Evolutionary conservation across 1,140 invertebrate species (phyloP).

Genomic region (Colletes latitarsis): DNA sequence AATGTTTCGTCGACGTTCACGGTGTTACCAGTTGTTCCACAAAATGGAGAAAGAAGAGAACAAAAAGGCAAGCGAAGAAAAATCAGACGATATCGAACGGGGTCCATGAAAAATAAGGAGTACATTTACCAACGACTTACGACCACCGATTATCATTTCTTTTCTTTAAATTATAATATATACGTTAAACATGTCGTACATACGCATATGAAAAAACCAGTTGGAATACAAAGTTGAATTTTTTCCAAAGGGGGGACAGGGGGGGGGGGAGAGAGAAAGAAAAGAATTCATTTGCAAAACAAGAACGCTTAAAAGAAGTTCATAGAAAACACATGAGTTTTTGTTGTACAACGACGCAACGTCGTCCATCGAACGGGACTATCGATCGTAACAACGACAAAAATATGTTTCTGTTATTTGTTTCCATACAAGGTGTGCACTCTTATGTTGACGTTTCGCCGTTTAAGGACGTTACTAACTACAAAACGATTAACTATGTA

Average conservation of each 20-base stretch:
- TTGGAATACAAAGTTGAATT: not conserved
- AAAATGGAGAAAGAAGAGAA: not conserved
- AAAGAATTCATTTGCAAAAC: not conserved
- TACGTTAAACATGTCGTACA: not conserved
- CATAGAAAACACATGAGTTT: not conserved
- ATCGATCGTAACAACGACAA: slow-evolving; percentile 19
- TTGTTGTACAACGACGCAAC: not conserved
- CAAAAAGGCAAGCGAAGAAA: slow-evolving; percentile 11
- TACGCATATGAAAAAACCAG: not conserved
- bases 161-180: not conserved
- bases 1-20: not conserved
- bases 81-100: not conserved
- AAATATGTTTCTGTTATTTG: slow-evolving; percentile 26
- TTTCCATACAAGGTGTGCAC: slow-evolving; percentile 68
- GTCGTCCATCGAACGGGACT: not conserved
- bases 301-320: not conserved
- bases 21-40: not conserved
- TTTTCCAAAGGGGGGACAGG: not conserved
- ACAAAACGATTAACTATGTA: slow-evolving; percentile 69
- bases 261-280: no score
- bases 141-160: slow-evolving; percentile 4
- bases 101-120: slow-evolving; percentile 1
- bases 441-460: slow-evolving; percentile 74
- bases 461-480: slow-evolving; percentile 59
- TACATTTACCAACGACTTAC: slow-evolving; percentile 21